Base-by-base conservation (phyloP, 2,888 invertebrate genomes). In the Oligia latruncula region DNA sequence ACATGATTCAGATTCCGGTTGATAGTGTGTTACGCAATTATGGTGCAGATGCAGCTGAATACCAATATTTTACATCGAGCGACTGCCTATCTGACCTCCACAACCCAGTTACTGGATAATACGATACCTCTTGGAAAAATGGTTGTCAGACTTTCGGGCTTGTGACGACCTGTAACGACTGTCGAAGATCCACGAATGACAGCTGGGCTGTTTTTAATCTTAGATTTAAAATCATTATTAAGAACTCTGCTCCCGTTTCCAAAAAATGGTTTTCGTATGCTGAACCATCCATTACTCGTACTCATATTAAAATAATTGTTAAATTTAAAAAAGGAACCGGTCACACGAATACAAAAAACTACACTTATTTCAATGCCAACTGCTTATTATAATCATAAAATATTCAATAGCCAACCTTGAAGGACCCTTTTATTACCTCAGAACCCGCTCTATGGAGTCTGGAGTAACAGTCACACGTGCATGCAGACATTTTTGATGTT, bases 321-420 rank as follows among this genome's bases (percentile, higher is more conserved):
- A 58, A 74, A 67, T 66, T 83, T 71, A 49, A 83, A 74, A 82
- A 71, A 80, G 78, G 60, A 79, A 82, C 86, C 72, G 86, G 86
- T 85, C 74, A 70, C 77, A 68, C 71, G 60, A 62, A 72, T 72
- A 68, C 8, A 76, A 72, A 82, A 75, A 81, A 82, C 17, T 68
- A 76, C 71, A 67, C 60, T 74, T 67, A 65, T 55, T 67, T 78
- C 81, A 79, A 76, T 79, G 74, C 46, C 73, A 23, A 71, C 71
- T 52, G 46, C 58, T 64, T 73, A 77, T 74, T 86, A 70, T 74
- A 70, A 79, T 79, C 15, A 71, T 81, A 76, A 80, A 71, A 81
- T 82, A 81, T 83, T 87, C 71, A 81, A 84, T 83, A 64, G 82
- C 43, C 79, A 84, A 82, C 88, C 88, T 88, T 88, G 88, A 74